Base-by-base conservation (phyloP, 2,888 invertebrate species). In the Tolmerus cingulatus region DNA sequence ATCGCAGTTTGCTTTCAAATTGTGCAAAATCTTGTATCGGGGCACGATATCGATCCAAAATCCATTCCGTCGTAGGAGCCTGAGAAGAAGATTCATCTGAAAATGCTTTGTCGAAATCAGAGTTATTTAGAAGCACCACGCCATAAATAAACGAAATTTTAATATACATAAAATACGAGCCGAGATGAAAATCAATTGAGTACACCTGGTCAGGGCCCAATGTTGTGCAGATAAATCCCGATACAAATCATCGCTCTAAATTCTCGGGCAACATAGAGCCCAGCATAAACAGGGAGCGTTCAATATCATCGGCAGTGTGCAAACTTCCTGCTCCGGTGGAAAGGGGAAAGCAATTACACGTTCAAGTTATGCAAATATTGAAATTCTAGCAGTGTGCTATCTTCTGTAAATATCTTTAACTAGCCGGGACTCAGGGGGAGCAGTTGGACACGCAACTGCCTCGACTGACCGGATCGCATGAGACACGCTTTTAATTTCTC, bases 401-500 rank as follows among this genome's bases (percentile, higher is more conserved):
- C 87, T 86, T 81, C 74, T 82, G 57, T 82, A 57, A 82, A 66
- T 57, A 82, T 82, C 82, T 82, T 66, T 57, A 81, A 77, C 23
- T 79, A 79, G 79, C 46, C 79, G 16, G n/a, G 23, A 12, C 46
- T 51, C 23, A 55, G 46, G 78, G 87, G 78, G 78, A 87, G 78
- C 40, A 81, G 85, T 81, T 88, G 66, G 86, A 74, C 88, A 88
- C 88, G 88, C 88, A 88, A 88, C 66, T 87, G 46, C 86, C 86
- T 86, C 81, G 86, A 79, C 86, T 88, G 84, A 86, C 87, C 87
- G 88, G 82, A 88, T 88, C 66, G 88, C 88, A 88, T 88, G 88
- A 87, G 86, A 88, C 88, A 88, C 87, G 88, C 88, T 88, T 87
- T 85, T 87, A 87, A 86, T 88, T 87, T 86, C 87, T 85, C 87